phyloP scores from a whole-genome alignment of 2,113 vertebrate species.

The Percina caprodes region DNA sequence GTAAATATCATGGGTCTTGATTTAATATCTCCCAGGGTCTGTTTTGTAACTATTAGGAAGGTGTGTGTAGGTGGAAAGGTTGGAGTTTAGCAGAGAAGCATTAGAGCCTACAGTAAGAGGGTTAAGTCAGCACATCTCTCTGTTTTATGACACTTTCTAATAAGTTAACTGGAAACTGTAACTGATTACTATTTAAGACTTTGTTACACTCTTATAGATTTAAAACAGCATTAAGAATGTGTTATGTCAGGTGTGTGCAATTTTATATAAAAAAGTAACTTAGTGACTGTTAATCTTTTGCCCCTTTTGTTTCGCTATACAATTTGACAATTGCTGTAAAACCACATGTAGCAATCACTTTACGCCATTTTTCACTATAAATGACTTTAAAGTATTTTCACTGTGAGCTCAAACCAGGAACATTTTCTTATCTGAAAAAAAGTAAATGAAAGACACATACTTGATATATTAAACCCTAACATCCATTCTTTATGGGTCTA shows the following conservation, averaged over 20 bases:
- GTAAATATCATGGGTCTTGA: background rate
- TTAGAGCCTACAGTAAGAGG: constrained; percentile 3
- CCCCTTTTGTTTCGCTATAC: background rate
- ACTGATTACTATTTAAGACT: background rate
- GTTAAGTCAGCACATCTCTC: constrained; percentile 23
- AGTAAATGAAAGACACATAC: background rate
- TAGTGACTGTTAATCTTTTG: constrained; percentile 16
- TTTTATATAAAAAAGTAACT: background rate
- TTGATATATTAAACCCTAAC: background rate
- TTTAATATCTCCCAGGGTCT: background rate
- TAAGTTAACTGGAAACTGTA: too few relatives aligned
- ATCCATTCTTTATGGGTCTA: background rate
- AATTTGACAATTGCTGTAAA: background rate
- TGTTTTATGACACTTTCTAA: background rate
- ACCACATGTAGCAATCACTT: background rate
- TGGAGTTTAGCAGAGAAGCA: constrained; percentile 6
- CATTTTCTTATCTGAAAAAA: background rate
- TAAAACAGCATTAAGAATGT: background rate
- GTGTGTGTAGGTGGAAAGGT: background rate
- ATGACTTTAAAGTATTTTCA: background rate
- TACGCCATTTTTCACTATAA: background rate
- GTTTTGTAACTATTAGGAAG: background rate
- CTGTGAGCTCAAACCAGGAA: background rate
- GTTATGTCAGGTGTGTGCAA: background rate
- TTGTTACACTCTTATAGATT: background rate